Conservation (phyloP, 2,888 invertebrate genomes). For the Embidobia sp. region DNA sequence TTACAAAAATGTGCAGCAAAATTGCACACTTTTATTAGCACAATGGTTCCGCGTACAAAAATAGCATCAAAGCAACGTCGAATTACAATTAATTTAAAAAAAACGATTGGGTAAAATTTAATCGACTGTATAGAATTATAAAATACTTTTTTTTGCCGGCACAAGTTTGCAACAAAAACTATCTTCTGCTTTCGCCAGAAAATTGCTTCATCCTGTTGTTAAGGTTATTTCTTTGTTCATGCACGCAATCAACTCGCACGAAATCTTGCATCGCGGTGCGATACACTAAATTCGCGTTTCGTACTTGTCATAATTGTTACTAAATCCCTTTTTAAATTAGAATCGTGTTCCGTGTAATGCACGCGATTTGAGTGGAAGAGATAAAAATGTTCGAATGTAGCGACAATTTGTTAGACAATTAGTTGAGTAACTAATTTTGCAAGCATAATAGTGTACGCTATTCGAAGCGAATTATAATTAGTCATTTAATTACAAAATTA, state of each 20-base stretch:
- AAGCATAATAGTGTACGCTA: no score
- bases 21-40: neutral
- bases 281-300: constrained; percentile 20
- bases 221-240: constrained; percentile 24
- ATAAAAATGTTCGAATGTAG: neutral
- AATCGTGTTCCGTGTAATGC: constrained; percentile 1
- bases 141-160: constrained; percentile 26
- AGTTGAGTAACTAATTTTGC: constrained; percentile 1
- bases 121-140: constrained; percentile 28
- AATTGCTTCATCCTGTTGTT: constrained; percentile 55
- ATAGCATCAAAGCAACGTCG: constrained; percentile 1
- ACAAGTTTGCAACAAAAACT: constrained; percentile 28
- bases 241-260: constrained; percentile 48
- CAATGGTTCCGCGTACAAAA: constrained; percentile 1
- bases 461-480: neutral
- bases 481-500: neutral
- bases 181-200: constrained; percentile 40
- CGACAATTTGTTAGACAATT: no score
- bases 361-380: constrained; percentile 20
- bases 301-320: constrained; percentile 23
- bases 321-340: constrained; percentile 15
- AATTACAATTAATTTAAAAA: constrained; percentile 36
- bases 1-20: neutral
- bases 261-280: constrained; percentile 35
- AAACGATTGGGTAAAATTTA: constrained; percentile 38